A percentile compares a stretch with the other conserved stretches of the same genome.
Evolutionary conservation across 2,888 invertebrate genomes (phyloP).

Genomic region (Protophormia terraenovae): DNA sequence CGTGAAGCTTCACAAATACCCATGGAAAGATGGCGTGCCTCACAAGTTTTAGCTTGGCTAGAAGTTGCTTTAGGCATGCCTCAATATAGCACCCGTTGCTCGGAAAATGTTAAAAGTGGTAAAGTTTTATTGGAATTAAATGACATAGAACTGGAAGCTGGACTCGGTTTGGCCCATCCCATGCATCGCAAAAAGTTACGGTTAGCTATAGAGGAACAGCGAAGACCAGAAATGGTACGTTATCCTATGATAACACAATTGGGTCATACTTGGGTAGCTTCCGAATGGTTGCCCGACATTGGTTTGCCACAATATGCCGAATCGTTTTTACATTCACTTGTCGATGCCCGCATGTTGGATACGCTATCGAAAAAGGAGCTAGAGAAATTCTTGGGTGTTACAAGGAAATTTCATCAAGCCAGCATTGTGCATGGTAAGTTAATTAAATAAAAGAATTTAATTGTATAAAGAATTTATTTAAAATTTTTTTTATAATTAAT

Average conservation of each 20-base stretch:
- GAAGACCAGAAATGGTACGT: conserved; percentile 92
- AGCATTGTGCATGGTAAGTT: conserved; percentile 92
- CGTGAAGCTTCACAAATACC: conserved; percentile 92
- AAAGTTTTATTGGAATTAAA: conserved; percentile 96
- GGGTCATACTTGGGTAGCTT: conserved; percentile 96
- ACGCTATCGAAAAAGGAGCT: conserved; percentile 96
- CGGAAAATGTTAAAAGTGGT: conserved; percentile 97
- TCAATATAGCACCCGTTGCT: conserved; percentile 93
- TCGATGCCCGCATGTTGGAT: conserved; percentile 96
- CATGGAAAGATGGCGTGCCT: conserved; percentile 95
- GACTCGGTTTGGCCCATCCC: conserved; percentile 94
- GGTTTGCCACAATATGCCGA: conserved; percentile 95
- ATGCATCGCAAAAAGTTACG: conserved; percentile 96
- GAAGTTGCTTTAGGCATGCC: conserved; percentile 97
- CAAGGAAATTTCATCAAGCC: conserved; percentile 96
- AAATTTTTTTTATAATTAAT: background rate
- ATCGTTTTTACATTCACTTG: conserved; percentile 92
- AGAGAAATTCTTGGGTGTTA: conserved; percentile 95
- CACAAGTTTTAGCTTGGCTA: conserved; percentile 96
- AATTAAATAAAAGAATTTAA: background rate
- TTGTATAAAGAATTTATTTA: background rate
- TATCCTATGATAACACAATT: conserved; percentile 94
- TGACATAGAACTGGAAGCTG: conserved; percentile 94
- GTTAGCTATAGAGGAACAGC: conserved; percentile 95
- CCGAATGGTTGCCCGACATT: conserved; percentile 95